A percentile compares a stretch with the other conserved stretches of the same genome.
These are phyloP conservation scores for Phyto melanocephala DNA, from an alignment of 2,888 invertebrate species.

Conservation along the genomic window DNA sequence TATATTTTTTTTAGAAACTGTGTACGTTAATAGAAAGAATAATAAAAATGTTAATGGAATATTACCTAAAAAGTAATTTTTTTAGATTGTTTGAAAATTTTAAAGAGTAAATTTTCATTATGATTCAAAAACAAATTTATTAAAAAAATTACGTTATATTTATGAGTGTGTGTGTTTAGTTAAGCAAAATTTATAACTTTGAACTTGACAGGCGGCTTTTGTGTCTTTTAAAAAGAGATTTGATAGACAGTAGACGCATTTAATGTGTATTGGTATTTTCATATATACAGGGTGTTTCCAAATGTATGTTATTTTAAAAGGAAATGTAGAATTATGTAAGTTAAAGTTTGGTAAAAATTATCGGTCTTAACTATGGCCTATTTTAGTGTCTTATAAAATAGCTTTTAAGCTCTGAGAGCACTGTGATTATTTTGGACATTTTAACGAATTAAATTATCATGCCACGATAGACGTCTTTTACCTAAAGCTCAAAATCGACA, in stretches of 20 bases:
- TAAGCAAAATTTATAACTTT: conserved; percentile 72
- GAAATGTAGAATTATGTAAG: no score
- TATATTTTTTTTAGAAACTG: not conserved
- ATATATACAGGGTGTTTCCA: not conserved
- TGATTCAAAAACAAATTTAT: not conserved
- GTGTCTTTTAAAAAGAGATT: conserved; percentile 39
- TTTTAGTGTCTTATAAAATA: no score
- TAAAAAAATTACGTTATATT: not conserved
- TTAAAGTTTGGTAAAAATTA: no score
- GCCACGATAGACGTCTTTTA: no score
- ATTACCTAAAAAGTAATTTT: no score
- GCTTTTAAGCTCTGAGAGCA: not conserved
- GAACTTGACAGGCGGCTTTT: conserved; percentile 71
- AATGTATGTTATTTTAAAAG: no score
- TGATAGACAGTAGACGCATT: not conserved
- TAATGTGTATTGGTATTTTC: not conserved
- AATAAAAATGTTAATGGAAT: no score
- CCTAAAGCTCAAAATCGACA: no score
- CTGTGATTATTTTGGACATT: not conserved
- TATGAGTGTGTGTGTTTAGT: conserved; percentile 17
- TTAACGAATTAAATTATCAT: no score
- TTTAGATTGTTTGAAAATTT: no score
- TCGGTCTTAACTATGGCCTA: no score
- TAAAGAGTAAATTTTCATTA: not conserved
- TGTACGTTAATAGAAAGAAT: not conserved